Percentiles rank a stretch among this genome's conserved stretches.
These are phyloP conservation scores for Excalfactoria chinensis DNA, from an alignment of 2,113 vertebrate genomes.

Conservation along the genomic window DNA sequence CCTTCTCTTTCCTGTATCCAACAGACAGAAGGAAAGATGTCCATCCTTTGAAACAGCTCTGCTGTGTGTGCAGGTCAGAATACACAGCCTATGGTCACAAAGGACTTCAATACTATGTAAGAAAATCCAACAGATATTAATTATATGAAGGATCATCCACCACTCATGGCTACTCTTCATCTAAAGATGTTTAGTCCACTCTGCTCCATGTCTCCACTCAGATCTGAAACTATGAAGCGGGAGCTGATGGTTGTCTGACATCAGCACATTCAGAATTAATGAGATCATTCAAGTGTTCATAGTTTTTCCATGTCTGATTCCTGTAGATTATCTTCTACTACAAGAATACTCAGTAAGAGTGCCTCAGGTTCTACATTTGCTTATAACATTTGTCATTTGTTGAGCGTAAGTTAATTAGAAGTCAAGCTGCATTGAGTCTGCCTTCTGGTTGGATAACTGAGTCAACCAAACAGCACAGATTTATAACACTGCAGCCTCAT, in stretches of 20 bases:
- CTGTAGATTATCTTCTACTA: not conserved
- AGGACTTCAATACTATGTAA: not conserved
- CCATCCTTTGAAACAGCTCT: not conserved
- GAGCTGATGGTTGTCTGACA: not conserved
- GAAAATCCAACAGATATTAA: not conserved
- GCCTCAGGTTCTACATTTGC: not conserved
- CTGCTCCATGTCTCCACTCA: not conserved
- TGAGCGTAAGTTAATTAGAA: not conserved
- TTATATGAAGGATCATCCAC: not conserved
- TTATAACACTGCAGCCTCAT: slow-evolving; percentile 17
- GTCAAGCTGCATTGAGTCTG: not conserved
- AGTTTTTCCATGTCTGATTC: not conserved
- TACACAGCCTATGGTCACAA: not conserved
- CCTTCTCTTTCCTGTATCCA: not conserved
- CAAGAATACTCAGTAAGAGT: not conserved
- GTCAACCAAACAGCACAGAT: not conserved
- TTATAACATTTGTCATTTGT: not conserved
- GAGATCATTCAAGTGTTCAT: not conserved
- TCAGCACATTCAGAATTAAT: not conserved
- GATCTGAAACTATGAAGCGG: not conserved
- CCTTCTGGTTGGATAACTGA: not conserved
- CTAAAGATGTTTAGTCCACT: not conserved
- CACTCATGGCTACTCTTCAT: not conserved
- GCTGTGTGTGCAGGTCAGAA: not conserved
- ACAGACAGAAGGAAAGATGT: not conserved